Evolutionary conservation across 2,113 vertebrate genomes (phyloP), one percentile per base, ranked within the genome.

Genomic region (Beaufortia kweichowensis): DNA sequence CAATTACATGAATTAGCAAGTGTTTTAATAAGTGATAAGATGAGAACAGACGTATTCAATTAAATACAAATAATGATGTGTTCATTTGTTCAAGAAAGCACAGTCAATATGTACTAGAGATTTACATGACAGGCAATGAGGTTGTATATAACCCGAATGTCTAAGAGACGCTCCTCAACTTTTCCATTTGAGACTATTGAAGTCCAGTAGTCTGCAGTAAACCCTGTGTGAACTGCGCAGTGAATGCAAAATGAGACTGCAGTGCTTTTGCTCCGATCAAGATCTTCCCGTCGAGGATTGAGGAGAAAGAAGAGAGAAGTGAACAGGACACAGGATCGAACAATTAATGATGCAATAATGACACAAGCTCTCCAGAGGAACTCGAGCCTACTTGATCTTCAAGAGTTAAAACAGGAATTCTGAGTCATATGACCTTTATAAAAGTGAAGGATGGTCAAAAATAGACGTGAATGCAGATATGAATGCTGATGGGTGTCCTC

Each of bases 161-260:
- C 12, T 15, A 46, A 17, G 15, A 14, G 43, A 53, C 0, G 2
- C 2, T n/a, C 48, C 9, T 53, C 2, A 39, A 39, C 29, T 64
- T 15, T 33, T 68, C 6, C 3, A 68, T 24, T 15, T 24, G 19
- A 69, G 29, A 69, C 28, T 15, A 56, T 56, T 26, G 24, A 19
- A 67, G 23, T 41, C 50, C 39, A 29, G n/a, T 21, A 41, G 63
- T 65, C 48, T 35, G 31, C 23, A 46, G 3, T 33, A 33, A 66
- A 73, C 35, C 35, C 72, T 50, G 15, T 31, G 73, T n/a, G 59
- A 75, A 31, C 28, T 15, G 71, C 33, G 61, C 65, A 35, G 46
- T 33, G 74, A 76, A 66, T 75, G 28, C 74, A 56, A 11, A 55
- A 28, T 55, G 74, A 50, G 6, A 39, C 28, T 53, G 60, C 73